Evolutionary conservation across 1,140 invertebrate genomes (phyloP).

Genomic region (Stenopsyche tienmushanensis): DNA sequence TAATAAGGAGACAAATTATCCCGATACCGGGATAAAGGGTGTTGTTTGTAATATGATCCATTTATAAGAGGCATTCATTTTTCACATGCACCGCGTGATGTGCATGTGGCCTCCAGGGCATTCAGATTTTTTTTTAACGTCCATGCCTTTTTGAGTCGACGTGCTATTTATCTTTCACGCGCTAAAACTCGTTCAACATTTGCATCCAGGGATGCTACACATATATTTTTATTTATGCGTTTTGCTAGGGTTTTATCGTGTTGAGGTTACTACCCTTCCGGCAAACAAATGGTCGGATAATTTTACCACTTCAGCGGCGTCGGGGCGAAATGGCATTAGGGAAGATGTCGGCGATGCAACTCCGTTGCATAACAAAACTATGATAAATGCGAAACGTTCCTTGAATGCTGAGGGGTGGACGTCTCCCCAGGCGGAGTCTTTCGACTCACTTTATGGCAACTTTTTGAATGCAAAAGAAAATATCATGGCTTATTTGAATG

Average conservation of each 20-base stretch:
- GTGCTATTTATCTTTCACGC: too few species aligned
- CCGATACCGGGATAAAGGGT: too few species aligned
- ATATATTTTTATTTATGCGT: too few species aligned
- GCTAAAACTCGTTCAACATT: too few species aligned
- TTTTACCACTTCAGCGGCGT: background rate
- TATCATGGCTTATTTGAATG: background rate
- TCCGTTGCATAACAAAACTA: conserved; percentile 13
- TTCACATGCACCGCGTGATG: too few species aligned
- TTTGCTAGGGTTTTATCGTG: background rate
- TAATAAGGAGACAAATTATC: too few species aligned
- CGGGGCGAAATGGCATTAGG: background rate
- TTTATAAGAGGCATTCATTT: too few species aligned
- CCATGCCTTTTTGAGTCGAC: too few species aligned
- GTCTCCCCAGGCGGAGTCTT: background rate
- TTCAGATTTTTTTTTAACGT: too few species aligned
- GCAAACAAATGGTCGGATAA: background rate
- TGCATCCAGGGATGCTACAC: too few species aligned
- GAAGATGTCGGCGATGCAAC: background rate
- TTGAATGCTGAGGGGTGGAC: background rate
- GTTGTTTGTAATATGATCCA: too few species aligned
- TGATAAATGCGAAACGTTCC: conserved; percentile 11
- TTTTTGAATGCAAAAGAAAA: background rate
- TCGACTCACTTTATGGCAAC: background rate
- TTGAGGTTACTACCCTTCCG: background rate
- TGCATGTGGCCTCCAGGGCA: too few species aligned